Percentiles rank a stretch among this genome's conserved stretches.
These are phyloP conservation scores for Carcina quercana DNA, from an alignment of 2,888 invertebrate genomes.

Conservation along the genomic window DNA sequence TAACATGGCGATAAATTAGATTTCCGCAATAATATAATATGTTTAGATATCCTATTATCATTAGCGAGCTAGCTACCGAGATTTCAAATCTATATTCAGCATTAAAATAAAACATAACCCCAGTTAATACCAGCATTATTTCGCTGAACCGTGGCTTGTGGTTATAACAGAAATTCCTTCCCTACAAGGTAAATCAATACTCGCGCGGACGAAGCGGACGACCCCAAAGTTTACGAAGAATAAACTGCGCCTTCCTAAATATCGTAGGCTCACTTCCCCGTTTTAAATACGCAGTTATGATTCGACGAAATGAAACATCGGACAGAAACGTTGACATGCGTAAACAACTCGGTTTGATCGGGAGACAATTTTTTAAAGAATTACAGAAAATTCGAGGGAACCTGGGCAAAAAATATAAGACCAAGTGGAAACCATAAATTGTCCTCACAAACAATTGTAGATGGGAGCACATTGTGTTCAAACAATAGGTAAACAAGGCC, in stretches of 20 bases:
- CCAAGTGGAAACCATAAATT: conserved; percentile 35
- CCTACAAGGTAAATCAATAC: conserved; percentile 53
- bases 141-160: too few relatives aligned
- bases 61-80: too few relatives aligned
- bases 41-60: too few relatives aligned
- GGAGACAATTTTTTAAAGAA: conserved; percentile 1
- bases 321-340: conserved; percentile 18
- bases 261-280: conserved; percentile 27
- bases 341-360: conserved; percentile 13
- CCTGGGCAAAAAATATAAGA: conserved; percentile 16
- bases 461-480: conserved; percentile 38
- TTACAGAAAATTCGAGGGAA: not conserved
- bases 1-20: too few relatives aligned
- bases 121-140: too few relatives aligned
- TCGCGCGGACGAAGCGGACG: conserved; percentile 36
- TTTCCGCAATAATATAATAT: too few relatives aligned
- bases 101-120: too few relatives aligned
- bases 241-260: conserved; percentile 33
- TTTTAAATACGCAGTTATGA: conserved; percentile 20
- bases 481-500: conserved; percentile 41
- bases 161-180: conserved; percentile 41
- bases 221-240: conserved; percentile 34
- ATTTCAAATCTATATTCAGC: too few relatives aligned
- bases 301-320: conserved; percentile 4
- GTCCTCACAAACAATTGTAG: conserved; percentile 34